Evolutionary conservation across 2,797 vertebrate species (phyloP), one percentile per base, ranked within the genome.

Genomic region (Monodelphis domestica): DNA sequence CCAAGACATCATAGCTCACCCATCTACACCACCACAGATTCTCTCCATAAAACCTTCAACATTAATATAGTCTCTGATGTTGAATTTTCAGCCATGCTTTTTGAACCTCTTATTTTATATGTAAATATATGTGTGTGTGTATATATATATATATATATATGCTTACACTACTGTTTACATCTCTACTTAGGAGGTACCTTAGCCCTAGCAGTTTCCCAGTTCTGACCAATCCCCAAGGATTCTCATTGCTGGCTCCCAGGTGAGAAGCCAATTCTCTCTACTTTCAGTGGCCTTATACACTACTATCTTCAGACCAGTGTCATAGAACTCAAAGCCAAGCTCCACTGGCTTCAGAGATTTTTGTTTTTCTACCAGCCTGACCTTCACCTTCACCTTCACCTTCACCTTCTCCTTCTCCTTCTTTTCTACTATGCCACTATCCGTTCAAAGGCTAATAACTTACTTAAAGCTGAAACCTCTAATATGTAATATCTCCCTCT

Each of bases 81-180:
- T 97, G 97, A 93, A 97, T 94, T 88, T 94, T 95, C 97, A 94
- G 94, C 93, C 96, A 89, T 96, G 95, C 96, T 97, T 97, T 95
- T 95, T 94, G 96, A 97, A 96, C 97, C 96, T 98, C 97, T 97
- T 98, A 97, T 97, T 98, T 24, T 97, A n/a, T n/a, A n/a, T n/a
- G n/a, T n/a, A n/a, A n/a, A n/a, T n/a, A n/a, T n/a, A n/a, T n/a
- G n/a, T n/a, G n/a, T n/a, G n/a, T n/a, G n/a, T n/a, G n/a, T n/a
- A n/a, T n/a, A n/a, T n/a, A n/a, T n/a, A n/a, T n/a, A n/a, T n/a
- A n/a, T n/a, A n/a, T n/a, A n/a, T n/a, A n/a, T n/a, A n/a, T n/a
- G 95, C 95, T 96, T 87, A 96, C 95, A 96, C 96, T 94, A 95
- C 95, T 98, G 96, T 84, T 84, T 84, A 84, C 70, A 84, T 84